These are phyloP conservation scores for Tragelaphus buxtoni DNA, from an alignment of 2,113 vertebrate genomes.

Conservation along the genomic window DNA sequence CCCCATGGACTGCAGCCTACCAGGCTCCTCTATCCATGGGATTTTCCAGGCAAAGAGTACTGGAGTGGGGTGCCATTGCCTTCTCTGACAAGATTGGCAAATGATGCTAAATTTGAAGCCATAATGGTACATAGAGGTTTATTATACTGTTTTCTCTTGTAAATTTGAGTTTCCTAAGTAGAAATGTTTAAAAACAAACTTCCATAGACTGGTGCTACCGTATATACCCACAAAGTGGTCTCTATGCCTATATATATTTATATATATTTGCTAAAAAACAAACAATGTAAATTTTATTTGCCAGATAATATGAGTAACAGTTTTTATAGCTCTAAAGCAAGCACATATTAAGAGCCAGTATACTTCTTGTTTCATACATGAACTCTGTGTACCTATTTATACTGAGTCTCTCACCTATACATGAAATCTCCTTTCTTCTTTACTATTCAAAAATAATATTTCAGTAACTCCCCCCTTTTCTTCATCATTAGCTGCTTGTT, in stretches of 20 bases:
- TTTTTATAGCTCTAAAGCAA: background rate
- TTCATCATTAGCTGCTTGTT: background rate
- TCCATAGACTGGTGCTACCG: background rate
- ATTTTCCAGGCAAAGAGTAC: too few species aligned
- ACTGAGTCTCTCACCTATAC: background rate
- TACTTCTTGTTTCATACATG: background rate
- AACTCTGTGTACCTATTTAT: background rate
- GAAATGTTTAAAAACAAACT: background rate
- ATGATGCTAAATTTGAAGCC: background rate
- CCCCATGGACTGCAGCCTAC: too few species aligned
- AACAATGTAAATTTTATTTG: background rate
- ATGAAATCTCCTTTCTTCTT: background rate
- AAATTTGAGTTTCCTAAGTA: background rate
- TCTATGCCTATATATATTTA: background rate
- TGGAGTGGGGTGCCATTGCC: too few species aligned
- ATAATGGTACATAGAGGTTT: background rate
- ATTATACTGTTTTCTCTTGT: background rate
- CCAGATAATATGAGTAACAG: background rate
- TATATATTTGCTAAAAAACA: background rate
- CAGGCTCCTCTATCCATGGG: too few species aligned
- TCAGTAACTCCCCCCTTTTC: background rate
- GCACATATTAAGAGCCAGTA: background rate
- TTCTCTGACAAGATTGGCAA: background rate
- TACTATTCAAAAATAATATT: background rate
- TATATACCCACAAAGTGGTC: background rate